Base-by-base conservation (phyloP, 2,797 vertebrate genomes). In the Brotula barbata region DNA sequence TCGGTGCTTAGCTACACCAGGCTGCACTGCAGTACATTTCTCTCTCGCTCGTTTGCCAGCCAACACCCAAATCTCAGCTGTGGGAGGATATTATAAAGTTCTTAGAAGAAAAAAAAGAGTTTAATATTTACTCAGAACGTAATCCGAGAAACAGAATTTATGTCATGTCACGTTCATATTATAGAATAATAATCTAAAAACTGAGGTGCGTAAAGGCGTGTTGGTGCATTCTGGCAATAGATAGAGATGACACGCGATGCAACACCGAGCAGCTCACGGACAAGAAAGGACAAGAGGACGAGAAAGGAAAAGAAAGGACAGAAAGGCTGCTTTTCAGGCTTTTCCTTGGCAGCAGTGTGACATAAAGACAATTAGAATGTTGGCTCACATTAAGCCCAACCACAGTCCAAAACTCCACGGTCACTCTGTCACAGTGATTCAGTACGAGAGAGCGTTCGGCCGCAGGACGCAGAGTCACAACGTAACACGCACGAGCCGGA, bases 1-100 rank as follows among this genome's bases (percentile, higher is more conserved):
- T 43, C 34, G 68, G 13, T 57, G 21, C 49, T 63, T 15, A 11
- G 43, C 37, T 56, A 51, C 23, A 58, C 33, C 2, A 28, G 51
- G 55, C 3, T 4, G 42, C 50, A 52, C 33, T 28, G 11, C 21
- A 59, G 57, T 51, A 1, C 60, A 77, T 67, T 64, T 22, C 28
- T 22, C 2, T 69, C 60, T 56, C 65, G 55, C 67, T 73, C 61
- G 72, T 78, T 71, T 64, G 59, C 62, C 46, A 64, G 54, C 57
- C 55, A 68, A 69, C 78, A 80, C 56, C 59, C 49, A 75, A 34
- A 75, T 46, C 41, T 58, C 68, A 44, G 46, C 45, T 57, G 50
- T 28, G 64, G 28, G 55, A 58, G 23, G 43, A 72, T 60, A 60
- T 71, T 66, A 59, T 68, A 43, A 76, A 37, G 22, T 67, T 63